Conservation (phyloP, 1,140 invertebrate species). For the Delia radicum region DNA sequence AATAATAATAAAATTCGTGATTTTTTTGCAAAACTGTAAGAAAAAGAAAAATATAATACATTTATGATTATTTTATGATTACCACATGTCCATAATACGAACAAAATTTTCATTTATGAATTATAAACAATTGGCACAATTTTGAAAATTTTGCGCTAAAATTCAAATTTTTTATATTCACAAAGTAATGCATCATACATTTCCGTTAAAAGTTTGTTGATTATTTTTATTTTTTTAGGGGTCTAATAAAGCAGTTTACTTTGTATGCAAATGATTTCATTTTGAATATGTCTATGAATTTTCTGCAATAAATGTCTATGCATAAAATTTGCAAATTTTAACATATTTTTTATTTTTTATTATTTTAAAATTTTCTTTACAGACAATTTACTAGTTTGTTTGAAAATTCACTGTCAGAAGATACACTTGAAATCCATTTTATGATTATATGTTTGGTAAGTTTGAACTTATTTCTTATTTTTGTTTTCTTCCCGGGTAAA, state of each 20-base stretch:
- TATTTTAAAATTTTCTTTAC: neutral
- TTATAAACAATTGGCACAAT: neutral
- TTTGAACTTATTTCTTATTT: too few relatives aligned
- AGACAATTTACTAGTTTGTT: neutral
- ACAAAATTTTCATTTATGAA: neutral
- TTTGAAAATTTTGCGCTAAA: neutral
- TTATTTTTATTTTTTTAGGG: too few relatives aligned
- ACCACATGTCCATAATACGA: neutral
- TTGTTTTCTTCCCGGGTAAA: too few relatives aligned
- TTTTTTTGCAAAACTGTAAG: neutral
- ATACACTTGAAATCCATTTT: neutral
- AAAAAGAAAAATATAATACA: neutral
- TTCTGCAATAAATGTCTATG: neutral
- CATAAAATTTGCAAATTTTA: neutral
- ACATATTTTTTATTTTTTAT: neutral
- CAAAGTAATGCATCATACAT: neutral
- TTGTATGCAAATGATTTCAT: neutral
- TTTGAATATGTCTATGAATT: neutral
- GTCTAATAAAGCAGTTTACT: neutral
- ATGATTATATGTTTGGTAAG: too few relatives aligned
- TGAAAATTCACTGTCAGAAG: neutral
- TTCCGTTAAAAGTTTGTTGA: neutral
- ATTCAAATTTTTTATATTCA: neutral
- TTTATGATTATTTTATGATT: neutral
- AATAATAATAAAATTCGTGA: neutral